Evolutionary conservation across 2,113 vertebrate genomes (phyloP), one percentile per base, ranked within the genome.

Genomic region (Trematocara marginatum): DNA sequence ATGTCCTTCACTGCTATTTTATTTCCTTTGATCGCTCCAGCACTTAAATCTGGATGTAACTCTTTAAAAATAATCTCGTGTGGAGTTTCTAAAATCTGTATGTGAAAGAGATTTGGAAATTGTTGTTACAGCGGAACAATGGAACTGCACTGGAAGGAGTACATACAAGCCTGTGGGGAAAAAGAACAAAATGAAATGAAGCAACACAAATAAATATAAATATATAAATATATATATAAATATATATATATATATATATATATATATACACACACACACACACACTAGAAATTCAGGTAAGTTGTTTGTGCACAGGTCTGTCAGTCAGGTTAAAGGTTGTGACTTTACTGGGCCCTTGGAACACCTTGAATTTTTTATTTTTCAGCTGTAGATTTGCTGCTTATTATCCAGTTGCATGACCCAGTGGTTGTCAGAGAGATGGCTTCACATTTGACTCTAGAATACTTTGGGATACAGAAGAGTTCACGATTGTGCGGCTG

Each of bases 181-280:
- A 40, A 66, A 12, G 35, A n/a, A 34, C 18, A 5, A 40, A 66
- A 20, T 40, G 3, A 20, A 7, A 66, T 3, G 61, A 66, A 20
- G 10, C 35, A 64, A 64, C 9, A 64, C 16, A 38, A 38, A 35
- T 11, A 57, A 3, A 38, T 3, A 40, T 11, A 10, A 11, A 42
- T 40, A 47, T 10, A n/a, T 0, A 0, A 0, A 13, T 3, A 57
- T 0, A 29, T 26, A 23, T 23, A 23, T 23, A 35, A 7, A 57
- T 9, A 38, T 4, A 40, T 11, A 10, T 40, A 42, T 42, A 47
- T 10, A n/a, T 0, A 0, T 1, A 13, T 3, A 57, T 0, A 29
- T 1, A 26, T 3, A 26, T 1, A 26, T 3, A 26, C 3, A 26
- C 3, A 26, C 26, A 29, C 26, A 29, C 26, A 29, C 26, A 29